Base-by-base conservation (phyloP, 2,797 vertebrate species). In the Gastrophryne carolinensis region DNA sequence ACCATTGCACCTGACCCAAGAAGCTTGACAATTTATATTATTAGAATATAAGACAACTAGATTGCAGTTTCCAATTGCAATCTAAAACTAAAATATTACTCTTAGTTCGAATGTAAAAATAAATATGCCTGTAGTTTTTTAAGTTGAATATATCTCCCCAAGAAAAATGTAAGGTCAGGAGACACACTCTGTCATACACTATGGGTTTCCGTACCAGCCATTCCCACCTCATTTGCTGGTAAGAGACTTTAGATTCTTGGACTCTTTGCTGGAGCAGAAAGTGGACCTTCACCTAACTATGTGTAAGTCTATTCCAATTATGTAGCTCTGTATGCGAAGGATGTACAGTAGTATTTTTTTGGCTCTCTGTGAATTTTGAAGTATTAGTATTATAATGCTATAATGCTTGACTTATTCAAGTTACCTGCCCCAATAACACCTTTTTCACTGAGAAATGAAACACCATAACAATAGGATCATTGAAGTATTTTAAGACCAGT, bases 141-240 rank as follows among this genome's bases (percentile, higher is more conserved):
- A 44, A 15, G 15, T 63, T 63, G 35, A 32, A 5, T 49, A 10
- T 27, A 21, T 32, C n/a, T 53, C 17, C 32, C 32, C 13, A 3
- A 21, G 1, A 57, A 32, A 9, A n/a, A 19, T 29, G n/a, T 27
- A 15, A 7, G 23, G n/a, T 12, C 50, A 53, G 41, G 23, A 6
- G 2, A 27, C 39, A 23, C 30, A 32, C 58, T 3, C 39, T 19
- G 30, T 56, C 67, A 72, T 78, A 65, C 68, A 78, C 72, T 68
- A 5, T 26, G 32, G 34, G 35, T 29, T 35, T n/a, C 35, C 26
- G 2, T 5, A 77, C 49, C 74, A 64, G 58, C 26, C 67, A 71
- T 35, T 30, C 35, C 27, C 74, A 77, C 61, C 74, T 64, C 52
- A 78, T 72, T 62, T 72, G 30, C 53, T 72, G 68, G 67, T 65